Base-by-base conservation (phyloP, 1,140 invertebrate genomes). In the Pinna nobilis region DNA sequence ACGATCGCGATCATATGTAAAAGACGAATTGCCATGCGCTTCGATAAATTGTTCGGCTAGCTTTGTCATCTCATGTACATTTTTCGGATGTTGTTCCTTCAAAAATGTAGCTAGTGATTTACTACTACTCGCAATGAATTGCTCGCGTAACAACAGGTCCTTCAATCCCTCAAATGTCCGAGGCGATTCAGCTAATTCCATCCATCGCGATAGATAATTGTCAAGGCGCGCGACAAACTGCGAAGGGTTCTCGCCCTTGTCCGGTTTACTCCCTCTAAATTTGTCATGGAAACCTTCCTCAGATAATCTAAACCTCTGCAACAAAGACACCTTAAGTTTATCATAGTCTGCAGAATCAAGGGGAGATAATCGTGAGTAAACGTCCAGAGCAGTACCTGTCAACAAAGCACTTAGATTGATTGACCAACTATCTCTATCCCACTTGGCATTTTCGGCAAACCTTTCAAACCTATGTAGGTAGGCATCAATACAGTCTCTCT, bases 341-440 rank as follows among this genome's bases (percentile, higher is more conserved):
- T 63, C 59, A 63, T 71, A 71, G 23, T 71, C 60, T 3, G 50
- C n/a, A 20, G 69, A 41, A 28, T 70, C 44, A 3, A 9, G 41
- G 6, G 68, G 18, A 13, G 18, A 55, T 15, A 67, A 25, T 6
- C 64, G 49, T 32, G 49, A 35, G 18, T 67, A 67, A 5, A 67
- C 64, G 3, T 67, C 64, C 4, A 67, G 4, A 4, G 64, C n/a
- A 13, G 32, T 67, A 25, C 50, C 49, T 33, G 32, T 51, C 18
- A 67, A 37, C 18, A 67, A 25, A 3, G 64, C 49, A 55, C 49
- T 53, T 6, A 67, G 25, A 53, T 67, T 50, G 28, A 35, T 67
- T 53, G 64, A 39, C 64, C 64, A 67, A 18, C 7, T 35, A 53
- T 30, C 32, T 20, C 41, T 35, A n/a, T 30, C 28, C 63, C 63